Percentiles rank a stretch among this genome's conserved stretches.
Evolutionary conservation across 2,113 vertebrate species (phyloP).

Genomic region (Solea solea): DNA sequence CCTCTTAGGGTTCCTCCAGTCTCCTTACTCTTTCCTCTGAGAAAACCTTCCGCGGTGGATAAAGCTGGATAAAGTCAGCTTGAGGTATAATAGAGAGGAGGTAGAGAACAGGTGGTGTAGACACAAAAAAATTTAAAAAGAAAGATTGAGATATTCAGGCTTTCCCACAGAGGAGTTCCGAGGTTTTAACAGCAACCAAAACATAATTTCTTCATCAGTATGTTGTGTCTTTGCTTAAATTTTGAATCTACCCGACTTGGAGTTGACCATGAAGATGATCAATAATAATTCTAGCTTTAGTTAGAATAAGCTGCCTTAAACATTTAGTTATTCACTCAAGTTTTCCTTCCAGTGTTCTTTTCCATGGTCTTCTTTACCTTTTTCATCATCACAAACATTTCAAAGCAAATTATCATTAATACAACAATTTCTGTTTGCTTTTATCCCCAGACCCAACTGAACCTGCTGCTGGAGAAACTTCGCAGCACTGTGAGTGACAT

Average conservation of each 20-base stretch:
- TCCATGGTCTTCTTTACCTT: neutral
- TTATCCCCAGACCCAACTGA: slow-evolving; percentile 91
- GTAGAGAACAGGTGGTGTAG: neutral
- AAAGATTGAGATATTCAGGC: neutral
- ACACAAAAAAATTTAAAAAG: slow-evolving; percentile 12
- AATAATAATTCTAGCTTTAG: neutral
- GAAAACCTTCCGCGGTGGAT: slow-evolving; percentile 74
- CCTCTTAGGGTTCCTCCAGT: slow-evolving; percentile 49
- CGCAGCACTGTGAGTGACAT: slow-evolving; percentile 93
- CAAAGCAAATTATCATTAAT: slow-evolving; percentile 6
- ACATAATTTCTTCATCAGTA: neutral
- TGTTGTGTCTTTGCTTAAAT: no score
- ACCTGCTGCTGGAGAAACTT: slow-evolving; percentile 95
- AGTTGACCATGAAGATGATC: neutral
- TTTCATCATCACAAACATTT: slow-evolving; percentile 1
- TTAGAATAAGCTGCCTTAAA: neutral
- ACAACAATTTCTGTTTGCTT: slow-evolving; percentile 38
- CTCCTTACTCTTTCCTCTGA: slow-evolving; percentile 55
- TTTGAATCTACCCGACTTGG: slow-evolving; percentile 11
- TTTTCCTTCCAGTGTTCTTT: neutral
- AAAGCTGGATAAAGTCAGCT: slow-evolving; percentile 83
- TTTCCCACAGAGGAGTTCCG: slow-evolving; percentile 37
- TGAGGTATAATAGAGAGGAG: slow-evolving; percentile 80
- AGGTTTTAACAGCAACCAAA: neutral
- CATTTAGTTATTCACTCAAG: neutral